Evolutionary conservation across 2,888 invertebrate species (phyloP).

Genomic region (Drosophila maculinotata): DNA sequence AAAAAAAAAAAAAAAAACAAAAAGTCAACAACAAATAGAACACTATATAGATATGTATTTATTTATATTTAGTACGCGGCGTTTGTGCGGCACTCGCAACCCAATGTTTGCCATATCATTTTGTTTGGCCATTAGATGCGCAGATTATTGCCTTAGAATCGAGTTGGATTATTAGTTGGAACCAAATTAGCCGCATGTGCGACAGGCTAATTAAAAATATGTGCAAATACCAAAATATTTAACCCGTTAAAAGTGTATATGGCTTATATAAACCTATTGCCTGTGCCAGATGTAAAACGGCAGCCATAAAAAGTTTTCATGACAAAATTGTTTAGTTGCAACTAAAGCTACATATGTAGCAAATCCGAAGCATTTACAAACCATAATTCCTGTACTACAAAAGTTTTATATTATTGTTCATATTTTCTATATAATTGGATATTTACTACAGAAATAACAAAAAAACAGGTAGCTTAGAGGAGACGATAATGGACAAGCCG

Average conservation of each 20-base stretch:
- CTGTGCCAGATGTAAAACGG: conserved; percentile 15
- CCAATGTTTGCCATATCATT: conserved; percentile 29
- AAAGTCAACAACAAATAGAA: conserved; percentile 46
- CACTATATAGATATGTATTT: conserved; percentile 46
- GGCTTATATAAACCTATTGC: conserved; percentile 23
- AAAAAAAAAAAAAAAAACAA: conserved; percentile 22
- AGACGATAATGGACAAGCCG: no score
- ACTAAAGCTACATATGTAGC: no score
- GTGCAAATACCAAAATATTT: background rate
- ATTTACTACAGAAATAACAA: no score
- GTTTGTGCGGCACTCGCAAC: conserved; percentile 16
- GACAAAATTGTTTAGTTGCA: background rate
- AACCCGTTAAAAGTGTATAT: background rate
- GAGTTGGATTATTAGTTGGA: conserved; percentile 27
- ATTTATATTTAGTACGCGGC: conserved; percentile 54
- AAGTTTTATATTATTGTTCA: no score
- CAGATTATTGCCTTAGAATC: conserved; percentile 38
- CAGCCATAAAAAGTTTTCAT: conserved; percentile 8
- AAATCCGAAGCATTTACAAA: no score
- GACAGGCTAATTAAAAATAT: conserved; percentile 27
- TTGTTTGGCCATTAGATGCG: conserved; percentile 42
- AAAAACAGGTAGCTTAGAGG: no score
- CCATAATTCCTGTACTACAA: background rate
- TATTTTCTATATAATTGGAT: no score
- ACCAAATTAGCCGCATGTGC: conserved; percentile 8